Percentiles rank a stretch among this genome's conserved stretches.
These are phyloP conservation scores for Enteromius viviparus DNA, from an alignment of 2,797 vertebrate genomes.

Conservation along the genomic window DNA sequence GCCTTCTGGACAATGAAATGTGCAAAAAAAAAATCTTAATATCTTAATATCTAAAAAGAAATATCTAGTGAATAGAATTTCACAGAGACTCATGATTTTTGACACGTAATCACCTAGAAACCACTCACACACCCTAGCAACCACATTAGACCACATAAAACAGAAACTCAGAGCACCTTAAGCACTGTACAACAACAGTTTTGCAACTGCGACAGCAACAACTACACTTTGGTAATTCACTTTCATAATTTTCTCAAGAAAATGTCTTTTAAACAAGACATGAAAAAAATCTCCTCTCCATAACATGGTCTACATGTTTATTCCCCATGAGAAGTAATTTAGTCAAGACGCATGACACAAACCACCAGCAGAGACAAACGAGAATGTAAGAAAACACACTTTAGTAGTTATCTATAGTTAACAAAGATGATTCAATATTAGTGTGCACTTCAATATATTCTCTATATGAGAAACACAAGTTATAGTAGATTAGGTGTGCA, in stretches of 20 bases:
- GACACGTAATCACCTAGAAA: not conserved
- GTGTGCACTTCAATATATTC: conserved; percentile 1
- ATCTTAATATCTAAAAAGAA: no score
- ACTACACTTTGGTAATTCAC: not conserved
- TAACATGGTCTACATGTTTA: not conserved
- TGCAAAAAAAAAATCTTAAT: not conserved
- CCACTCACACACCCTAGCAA: not conserved
- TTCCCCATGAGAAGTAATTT: not conserved
- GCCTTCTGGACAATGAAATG: not conserved
- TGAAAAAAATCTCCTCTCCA: not conserved
- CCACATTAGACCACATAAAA: not conserved
- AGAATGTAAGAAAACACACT: conserved; percentile 6
- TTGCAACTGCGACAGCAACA: not conserved
- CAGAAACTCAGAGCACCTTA: not conserved
- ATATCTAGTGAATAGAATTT: not conserved
- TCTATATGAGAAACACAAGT: conserved; percentile 27
- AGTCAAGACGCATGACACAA: not conserved
- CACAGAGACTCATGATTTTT: not conserved
- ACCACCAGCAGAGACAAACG: not conserved
- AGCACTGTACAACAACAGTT: not conserved
- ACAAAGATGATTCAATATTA: conserved; percentile 8
- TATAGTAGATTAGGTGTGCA: conserved; percentile 42
- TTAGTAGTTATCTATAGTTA: conserved; percentile 9
- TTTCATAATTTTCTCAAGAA: conserved; percentile 5
- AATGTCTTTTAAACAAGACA: not conserved